Conservation (phyloP, 1,140 invertebrate genomes). For the Panulirus ornatus region DNA sequence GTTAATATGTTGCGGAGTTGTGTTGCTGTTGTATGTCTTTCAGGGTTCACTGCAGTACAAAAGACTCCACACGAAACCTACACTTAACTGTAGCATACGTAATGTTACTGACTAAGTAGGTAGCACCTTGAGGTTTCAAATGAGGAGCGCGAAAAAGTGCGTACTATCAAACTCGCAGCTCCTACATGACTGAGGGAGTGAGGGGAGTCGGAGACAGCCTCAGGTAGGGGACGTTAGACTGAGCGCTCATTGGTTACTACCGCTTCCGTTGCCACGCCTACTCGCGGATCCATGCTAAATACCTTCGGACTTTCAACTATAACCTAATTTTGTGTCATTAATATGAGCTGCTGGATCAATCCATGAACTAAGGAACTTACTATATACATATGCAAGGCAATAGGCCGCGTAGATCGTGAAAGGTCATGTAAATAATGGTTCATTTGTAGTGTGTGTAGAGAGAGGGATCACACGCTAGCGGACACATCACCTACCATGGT, state of each 20-base stretch:
- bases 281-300: constrained; percentile 8
- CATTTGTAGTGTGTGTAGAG: constrained; percentile 1
- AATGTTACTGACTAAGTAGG: constrained; percentile 72
- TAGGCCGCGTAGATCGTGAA: background rate
- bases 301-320: constrained; percentile 30
- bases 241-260: constrained; percentile 10
- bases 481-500: constrained; percentile 50
- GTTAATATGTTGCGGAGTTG: too few species aligned
- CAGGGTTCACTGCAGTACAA: constrained; percentile 49
- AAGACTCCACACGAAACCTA: constrained; percentile 61
- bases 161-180: constrained; percentile 62
- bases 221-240: constrained; percentile 59
- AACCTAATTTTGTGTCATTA: background rate
- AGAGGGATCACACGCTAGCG: constrained; percentile 11
- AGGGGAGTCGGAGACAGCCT: constrained; percentile 67
- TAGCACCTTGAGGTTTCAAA: constrained; percentile 72
- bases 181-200: constrained; percentile 73
- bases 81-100: constrained; percentile 70
- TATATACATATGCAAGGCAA: background rate
- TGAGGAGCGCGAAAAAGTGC: constrained; percentile 70
- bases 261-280: constrained; percentile 39
- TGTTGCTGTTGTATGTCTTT: constrained; percentile 23
- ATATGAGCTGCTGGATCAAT: background rate
- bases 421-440: background rate
- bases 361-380: background rate